These are phyloP conservation scores for Sardinella longiceps DNA, from an alignment of 2,797 vertebrate species.

Conservation along the genomic window DNA sequence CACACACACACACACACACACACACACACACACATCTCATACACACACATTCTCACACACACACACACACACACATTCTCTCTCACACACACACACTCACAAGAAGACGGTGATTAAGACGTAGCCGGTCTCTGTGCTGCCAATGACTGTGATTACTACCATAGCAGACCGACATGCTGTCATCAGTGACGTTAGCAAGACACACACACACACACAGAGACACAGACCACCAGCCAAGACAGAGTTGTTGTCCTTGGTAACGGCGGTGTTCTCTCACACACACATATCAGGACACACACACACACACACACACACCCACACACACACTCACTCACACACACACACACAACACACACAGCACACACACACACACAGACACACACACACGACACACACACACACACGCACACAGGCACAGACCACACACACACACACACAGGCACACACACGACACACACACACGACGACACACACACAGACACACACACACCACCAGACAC, in stretches of 20 bases:
- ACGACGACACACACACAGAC: too few species aligned
- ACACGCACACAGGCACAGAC: too few species aligned
- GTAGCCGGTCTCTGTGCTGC: neutral
- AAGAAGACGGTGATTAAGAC: neutral
- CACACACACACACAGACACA: too few species aligned
- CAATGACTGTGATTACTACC: slow-evolving; percentile 5
- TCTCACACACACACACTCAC: slow-evolving; percentile 9
- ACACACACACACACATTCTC: neutral
- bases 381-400: too few species aligned
- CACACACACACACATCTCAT: neutral
- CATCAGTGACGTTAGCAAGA: slow-evolving; percentile 7
- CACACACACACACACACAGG: too few species aligned
- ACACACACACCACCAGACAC: too few species aligned
- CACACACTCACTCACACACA: too few species aligned
- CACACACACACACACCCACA: too few species aligned
- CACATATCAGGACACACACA: too few species aligned
- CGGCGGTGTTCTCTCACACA: neutral
- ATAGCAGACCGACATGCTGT: neutral
- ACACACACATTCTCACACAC: slow-evolving; percentile 16
- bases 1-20: too few species aligned
- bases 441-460: too few species aligned
- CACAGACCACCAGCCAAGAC: neutral
- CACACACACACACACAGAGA: neutral
- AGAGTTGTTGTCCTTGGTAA: neutral
- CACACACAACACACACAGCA: too few species aligned